A percentile compares a stretch with the other conserved stretches of the same genome.
These are phyloP conservation scores for Cosmia trapezina DNA, from an alignment of 2,888 invertebrate species.

Conservation along the genomic window DNA sequence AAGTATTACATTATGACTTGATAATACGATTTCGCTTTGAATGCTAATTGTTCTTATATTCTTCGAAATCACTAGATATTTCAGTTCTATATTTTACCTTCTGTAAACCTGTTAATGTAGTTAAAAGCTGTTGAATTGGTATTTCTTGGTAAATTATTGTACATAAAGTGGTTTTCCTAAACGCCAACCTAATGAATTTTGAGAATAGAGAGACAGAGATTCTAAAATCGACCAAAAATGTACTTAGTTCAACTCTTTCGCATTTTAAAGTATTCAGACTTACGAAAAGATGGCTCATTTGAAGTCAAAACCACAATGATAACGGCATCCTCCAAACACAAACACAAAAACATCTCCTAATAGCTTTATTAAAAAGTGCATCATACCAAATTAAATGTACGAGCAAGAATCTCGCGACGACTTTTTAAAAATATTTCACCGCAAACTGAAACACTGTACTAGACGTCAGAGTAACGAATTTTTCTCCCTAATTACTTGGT, in stretches of 20 bases:
- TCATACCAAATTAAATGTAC: constrained; percentile 38
- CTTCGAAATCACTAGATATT: constrained; percentile 29
- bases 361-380: constrained; percentile 43
- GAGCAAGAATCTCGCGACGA: constrained; percentile 42
- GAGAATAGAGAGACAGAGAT: too few species aligned
- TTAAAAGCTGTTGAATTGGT: background rate
- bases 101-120: background rate
- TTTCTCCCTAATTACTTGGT: constrained; percentile 90
- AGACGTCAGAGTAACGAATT: constrained; percentile 86
- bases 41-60: constrained; percentile 40
- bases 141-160: background rate
- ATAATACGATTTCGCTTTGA: constrained; percentile 40
- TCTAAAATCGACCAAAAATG: background rate
- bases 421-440: constrained; percentile 70
- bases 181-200: background rate
- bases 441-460: constrained; percentile 80
- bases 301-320: constrained; percentile 1
- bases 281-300: background rate
- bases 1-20: constrained; percentile 23
- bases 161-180: background rate
- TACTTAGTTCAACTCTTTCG: background rate
- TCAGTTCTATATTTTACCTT: background rate
- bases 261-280: background rate
- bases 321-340: background rate
- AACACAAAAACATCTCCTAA: constrained; percentile 14